Conservation (phyloP, 2,797 vertebrate genomes). For the Anolis apletophallus region DNA sequence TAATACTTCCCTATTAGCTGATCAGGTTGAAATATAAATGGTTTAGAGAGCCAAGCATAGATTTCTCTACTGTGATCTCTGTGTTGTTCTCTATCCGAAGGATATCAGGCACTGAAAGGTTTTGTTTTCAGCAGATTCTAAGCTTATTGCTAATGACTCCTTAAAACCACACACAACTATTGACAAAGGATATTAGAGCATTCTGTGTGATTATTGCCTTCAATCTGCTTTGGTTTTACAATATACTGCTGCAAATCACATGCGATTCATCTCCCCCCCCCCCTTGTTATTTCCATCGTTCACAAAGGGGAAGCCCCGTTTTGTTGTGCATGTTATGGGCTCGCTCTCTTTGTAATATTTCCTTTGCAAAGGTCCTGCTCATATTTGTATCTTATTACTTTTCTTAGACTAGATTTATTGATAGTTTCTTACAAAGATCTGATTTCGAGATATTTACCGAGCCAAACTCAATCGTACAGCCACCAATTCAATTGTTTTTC, state of each 20-base stretch:
- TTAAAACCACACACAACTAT: slow-evolving; percentile 12
- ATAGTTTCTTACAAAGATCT: slow-evolving; percentile 98
- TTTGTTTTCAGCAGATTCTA: slow-evolving; percentile 45
- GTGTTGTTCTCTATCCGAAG: background rate
- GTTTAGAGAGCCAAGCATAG: background rate
- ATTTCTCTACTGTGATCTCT: background rate
- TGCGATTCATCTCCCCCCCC: background rate
- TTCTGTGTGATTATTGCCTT: slow-evolving; percentile 43
- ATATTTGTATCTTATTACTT: slow-evolving; percentile 94
- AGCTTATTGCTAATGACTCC: slow-evolving; percentile 13
- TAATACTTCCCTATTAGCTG: slow-evolving; percentile 11
- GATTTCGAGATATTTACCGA: slow-evolving; percentile 98
- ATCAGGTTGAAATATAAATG: slow-evolving; percentile 15
- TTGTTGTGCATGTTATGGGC: slow-evolving; percentile 79
- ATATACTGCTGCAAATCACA: slow-evolving; percentile 65
- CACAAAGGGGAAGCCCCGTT: slow-evolving; percentile 66
- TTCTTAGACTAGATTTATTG: slow-evolving; percentile 96
- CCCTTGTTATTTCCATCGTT: slow-evolving; percentile 60
- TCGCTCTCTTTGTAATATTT: slow-evolving; percentile 80
- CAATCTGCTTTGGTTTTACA: slow-evolving; percentile 53
- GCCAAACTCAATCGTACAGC: slow-evolving; percentile 94
- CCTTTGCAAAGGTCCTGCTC: slow-evolving; percentile 88
- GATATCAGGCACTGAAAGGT: background rate
- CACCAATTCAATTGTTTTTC: slow-evolving; percentile 96
- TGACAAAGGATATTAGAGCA: slow-evolving; percentile 28